These are phyloP conservation scores for Microcebus murinus DNA, from an alignment of 2,113 vertebrate genomes.

Conservation along the genomic window DNA sequence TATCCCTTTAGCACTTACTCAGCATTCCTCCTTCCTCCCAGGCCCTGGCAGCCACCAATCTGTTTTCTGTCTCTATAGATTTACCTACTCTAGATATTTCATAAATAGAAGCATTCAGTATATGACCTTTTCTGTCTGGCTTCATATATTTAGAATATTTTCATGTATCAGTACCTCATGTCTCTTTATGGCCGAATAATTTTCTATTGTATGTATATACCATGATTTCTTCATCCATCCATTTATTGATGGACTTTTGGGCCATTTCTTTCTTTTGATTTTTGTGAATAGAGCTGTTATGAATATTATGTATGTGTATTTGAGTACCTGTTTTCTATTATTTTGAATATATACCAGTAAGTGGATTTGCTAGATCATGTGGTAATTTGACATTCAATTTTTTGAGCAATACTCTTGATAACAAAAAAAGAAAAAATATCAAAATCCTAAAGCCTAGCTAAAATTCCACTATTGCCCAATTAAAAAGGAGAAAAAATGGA, in stretches of 20 bases:
- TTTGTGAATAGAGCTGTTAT: neutral
- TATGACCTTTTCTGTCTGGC: neutral
- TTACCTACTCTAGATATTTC: neutral
- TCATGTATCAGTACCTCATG: neutral
- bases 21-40: neutral
- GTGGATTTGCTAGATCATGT: neutral
- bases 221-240: neutral
- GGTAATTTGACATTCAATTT: neutral
- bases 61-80: neutral
- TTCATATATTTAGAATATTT: neutral
- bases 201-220: neutral
- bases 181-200: neutral
- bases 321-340: neutral
- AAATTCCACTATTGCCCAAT: neutral
- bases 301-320: neutral
- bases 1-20: neutral
- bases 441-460: neutral
- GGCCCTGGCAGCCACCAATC: neutral
- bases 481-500: neutral
- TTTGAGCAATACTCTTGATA: slow-evolving; percentile 9
- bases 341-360: neutral
- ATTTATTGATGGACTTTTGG: neutral
- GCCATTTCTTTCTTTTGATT: neutral
- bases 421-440: neutral
- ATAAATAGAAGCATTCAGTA: neutral